phyloP scores from a whole-genome alignment of 2,888 invertebrate species.

The Drosophila fungiperda region DNA sequence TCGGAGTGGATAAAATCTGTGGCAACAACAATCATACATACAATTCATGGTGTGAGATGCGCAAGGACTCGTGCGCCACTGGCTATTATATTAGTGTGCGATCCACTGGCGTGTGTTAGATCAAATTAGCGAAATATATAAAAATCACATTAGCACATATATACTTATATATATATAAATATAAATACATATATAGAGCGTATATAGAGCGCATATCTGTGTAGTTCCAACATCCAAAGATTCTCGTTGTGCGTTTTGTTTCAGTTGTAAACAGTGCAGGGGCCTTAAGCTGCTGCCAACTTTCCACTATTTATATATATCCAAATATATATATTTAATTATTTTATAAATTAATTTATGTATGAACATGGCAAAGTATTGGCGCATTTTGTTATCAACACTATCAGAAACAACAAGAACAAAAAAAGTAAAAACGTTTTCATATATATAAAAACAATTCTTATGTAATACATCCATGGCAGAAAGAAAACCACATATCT shows the following conservation, averaged over 20 bases:
- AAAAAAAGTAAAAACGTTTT: constrained; percentile 23
- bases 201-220: constrained; percentile 43
- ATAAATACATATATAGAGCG: constrained; percentile 33
- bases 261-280: constrained; percentile 51
- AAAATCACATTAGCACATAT: constrained; percentile 41
- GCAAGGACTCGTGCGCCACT: constrained; percentile 90
- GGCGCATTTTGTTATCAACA: constrained; percentile 38
- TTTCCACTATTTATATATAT: constrained; percentile 35
- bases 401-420: constrained; percentile 10
- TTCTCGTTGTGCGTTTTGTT: constrained; percentile 71
- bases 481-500: constrained; percentile 72
- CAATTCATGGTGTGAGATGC: constrained; percentile 92
- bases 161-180: constrained; percentile 19
- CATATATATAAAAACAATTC: constrained; percentile 27
- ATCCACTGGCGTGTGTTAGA: constrained; percentile 88
- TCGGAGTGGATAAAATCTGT: constrained; percentile 87
- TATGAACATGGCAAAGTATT: constrained; percentile 52
- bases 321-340: constrained; percentile 19
- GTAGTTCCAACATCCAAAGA: constrained; percentile 76
- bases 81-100: constrained; percentile 90
- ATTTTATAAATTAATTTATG: constrained; percentile 13
- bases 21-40: constrained; percentile 91
- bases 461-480: constrained; percentile 35
- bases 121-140: constrained; percentile 52
- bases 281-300: constrained; percentile 45